These are phyloP conservation scores for Perodicticus potto DNA, from an alignment of 2,797 vertebrate species.

Conservation along the genomic window DNA sequence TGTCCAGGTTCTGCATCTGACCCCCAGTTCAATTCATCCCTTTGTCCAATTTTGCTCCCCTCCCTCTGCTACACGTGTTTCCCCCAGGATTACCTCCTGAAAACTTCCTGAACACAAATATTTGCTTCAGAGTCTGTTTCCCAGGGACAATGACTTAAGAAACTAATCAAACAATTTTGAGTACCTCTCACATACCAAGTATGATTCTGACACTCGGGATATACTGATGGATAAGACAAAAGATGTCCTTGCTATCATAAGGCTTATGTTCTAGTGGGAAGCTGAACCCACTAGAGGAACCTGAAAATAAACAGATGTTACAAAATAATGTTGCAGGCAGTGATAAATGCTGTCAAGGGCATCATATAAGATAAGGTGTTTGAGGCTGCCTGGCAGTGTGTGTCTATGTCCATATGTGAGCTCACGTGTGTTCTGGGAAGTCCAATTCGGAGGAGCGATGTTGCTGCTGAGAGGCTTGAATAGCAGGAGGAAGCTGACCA, in stretches of 20 bases:
- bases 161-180: background rate
- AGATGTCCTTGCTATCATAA: background rate
- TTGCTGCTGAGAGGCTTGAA: background rate
- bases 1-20: background rate
- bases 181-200: background rate
- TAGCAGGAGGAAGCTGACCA: background rate
- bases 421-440: background rate
- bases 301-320: background rate
- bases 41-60: background rate
- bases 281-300: too few relatives aligned
- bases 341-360: background rate
- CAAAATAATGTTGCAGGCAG: background rate
- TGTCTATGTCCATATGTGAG: background rate
- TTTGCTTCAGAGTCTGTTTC: background rate
- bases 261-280: background rate
- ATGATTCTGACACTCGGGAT: background rate
- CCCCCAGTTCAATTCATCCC: background rate
- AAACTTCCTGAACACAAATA: background rate
- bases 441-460: background rate
- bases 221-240: background rate
- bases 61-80: background rate
- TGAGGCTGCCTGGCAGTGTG: background rate
- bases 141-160: background rate
- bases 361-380: background rate
- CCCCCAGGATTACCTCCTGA: background rate